Evolutionary conservation across 2,797 vertebrate species (phyloP).

Genomic region (Mycteria americana): DNA sequence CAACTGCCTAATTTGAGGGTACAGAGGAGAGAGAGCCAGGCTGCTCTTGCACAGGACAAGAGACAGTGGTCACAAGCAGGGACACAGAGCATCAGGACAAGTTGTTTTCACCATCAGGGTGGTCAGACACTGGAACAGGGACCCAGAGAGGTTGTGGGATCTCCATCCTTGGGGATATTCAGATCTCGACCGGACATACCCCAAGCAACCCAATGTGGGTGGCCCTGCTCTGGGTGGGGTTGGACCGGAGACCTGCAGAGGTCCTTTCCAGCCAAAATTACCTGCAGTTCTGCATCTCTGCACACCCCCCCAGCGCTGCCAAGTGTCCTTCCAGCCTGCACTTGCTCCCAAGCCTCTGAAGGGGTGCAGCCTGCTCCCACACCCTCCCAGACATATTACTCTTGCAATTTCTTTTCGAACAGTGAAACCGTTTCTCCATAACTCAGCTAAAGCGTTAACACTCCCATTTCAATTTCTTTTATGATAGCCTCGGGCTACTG

Average conservation of each 20-base stretch:
- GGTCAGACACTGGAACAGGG: neutral
- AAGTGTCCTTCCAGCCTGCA: neutral
- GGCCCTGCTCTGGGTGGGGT: neutral
- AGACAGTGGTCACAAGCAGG: neutral
- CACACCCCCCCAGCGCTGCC: neutral
- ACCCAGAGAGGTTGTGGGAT: neutral
- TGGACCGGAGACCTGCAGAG: neutral
- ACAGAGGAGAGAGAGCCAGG: neutral
- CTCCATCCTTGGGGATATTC: neutral
- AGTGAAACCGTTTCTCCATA: neutral
- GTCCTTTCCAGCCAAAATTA: neutral
- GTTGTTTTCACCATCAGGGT: neutral
- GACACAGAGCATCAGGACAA: neutral
- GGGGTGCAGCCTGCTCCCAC: neutral
- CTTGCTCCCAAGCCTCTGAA: neutral
- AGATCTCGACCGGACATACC: fast-evolving
- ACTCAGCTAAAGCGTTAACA: neutral
- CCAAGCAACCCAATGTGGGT: fast-evolving
- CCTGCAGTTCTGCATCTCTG: neutral
- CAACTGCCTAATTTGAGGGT: neutral
- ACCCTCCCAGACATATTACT: neutral
- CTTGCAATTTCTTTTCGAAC: neutral
- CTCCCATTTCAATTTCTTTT: neutral
- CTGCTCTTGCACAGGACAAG: neutral
- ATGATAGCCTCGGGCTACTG: neutral